Evolutionary conservation across 2,113 vertebrate species (phyloP).

Genomic region (Thermophis baileyi): DNA sequence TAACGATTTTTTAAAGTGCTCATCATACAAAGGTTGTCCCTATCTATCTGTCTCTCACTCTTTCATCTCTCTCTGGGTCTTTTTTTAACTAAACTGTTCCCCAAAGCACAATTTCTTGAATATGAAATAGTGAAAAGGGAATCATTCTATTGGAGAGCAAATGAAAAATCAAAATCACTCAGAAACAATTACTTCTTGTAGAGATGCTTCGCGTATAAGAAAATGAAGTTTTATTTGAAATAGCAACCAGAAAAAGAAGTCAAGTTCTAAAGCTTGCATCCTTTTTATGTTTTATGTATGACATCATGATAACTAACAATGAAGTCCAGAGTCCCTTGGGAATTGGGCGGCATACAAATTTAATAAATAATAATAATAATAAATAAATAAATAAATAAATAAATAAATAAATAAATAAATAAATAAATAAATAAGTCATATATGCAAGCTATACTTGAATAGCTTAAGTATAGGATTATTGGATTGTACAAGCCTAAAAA

Average conservation of each 20-base stretch:
- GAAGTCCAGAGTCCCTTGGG: no score
- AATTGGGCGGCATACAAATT: no score
- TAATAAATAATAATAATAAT: no score
- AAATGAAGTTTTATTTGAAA: background rate
- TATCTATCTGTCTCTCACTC: background rate
- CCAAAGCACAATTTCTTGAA: constrained; percentile 9
- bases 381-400: no score
- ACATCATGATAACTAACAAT: background rate
- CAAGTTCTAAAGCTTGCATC: background rate
- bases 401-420: no score
- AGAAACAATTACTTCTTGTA: background rate
- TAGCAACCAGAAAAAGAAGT: background rate
- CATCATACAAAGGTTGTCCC: background rate
- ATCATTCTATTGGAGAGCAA: background rate
- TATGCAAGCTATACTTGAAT: background rate
- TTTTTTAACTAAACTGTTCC: background rate
- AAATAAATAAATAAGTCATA: no score
- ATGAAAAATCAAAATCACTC: background rate
- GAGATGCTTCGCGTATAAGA: background rate
- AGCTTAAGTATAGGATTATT: background rate
- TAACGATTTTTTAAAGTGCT: background rate
- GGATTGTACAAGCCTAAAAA: background rate
- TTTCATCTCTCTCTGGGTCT: background rate
- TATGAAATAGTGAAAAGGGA: background rate
- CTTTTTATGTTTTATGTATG: background rate